A percentile compares a stretch with the other conserved stretches of the same genome.
These are phyloP conservation scores for Chelon auratus DNA, from an alignment of 2,797 vertebrate genomes.

Conservation along the genomic window DNA sequence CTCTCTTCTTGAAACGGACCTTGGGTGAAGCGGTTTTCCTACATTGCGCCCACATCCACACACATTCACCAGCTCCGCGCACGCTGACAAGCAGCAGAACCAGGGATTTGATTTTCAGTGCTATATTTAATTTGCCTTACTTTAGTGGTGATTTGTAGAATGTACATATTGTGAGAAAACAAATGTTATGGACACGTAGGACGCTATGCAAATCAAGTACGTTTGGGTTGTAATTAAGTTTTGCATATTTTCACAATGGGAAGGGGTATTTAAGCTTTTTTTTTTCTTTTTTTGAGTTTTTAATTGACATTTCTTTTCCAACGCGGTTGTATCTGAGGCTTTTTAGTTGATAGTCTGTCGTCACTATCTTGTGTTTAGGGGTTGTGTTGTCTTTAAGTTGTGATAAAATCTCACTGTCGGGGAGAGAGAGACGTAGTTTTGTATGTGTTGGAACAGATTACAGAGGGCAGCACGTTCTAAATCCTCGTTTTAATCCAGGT, in stretches of 20 bases:
- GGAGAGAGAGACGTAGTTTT: slow-evolving; percentile 29
- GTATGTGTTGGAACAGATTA: slow-evolving; percentile 32
- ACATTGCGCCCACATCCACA: slow-evolving; percentile 22
- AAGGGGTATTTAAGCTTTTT: slow-evolving; percentile 76
- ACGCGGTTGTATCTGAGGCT: slow-evolving; percentile 13
- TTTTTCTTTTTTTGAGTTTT: slow-evolving; percentile 32
- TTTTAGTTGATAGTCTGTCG: slow-evolving; percentile 23
- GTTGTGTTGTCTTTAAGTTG: slow-evolving; percentile 26
- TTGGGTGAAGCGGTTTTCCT: slow-evolving; percentile 20
- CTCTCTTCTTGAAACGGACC: slow-evolving; percentile 11
- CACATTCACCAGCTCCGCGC: slow-evolving; percentile 12
- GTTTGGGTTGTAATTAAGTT: slow-evolving; percentile 54
- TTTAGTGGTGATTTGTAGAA: slow-evolving; percentile 53
- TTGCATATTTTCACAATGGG: slow-evolving; percentile 64
- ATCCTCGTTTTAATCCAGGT: slow-evolving; percentile 47
- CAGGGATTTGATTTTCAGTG: slow-evolving; percentile 15
- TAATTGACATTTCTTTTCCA: slow-evolving; percentile 57
- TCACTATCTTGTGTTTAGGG: slow-evolving; percentile 35
- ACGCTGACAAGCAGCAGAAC: slow-evolving; percentile 27
- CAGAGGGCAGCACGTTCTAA: slow-evolving; percentile 1
- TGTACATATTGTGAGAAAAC: slow-evolving; percentile 61
- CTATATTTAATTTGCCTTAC: slow-evolving; percentile 68
- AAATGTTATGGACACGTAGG: slow-evolving; percentile 34
- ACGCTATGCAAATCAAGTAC: slow-evolving; percentile 78
- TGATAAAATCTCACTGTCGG: slow-evolving; percentile 32